Evolutionary conservation across 2,797 vertebrate species (phyloP).

Genomic region (Cryptoprocta ferox): DNA sequence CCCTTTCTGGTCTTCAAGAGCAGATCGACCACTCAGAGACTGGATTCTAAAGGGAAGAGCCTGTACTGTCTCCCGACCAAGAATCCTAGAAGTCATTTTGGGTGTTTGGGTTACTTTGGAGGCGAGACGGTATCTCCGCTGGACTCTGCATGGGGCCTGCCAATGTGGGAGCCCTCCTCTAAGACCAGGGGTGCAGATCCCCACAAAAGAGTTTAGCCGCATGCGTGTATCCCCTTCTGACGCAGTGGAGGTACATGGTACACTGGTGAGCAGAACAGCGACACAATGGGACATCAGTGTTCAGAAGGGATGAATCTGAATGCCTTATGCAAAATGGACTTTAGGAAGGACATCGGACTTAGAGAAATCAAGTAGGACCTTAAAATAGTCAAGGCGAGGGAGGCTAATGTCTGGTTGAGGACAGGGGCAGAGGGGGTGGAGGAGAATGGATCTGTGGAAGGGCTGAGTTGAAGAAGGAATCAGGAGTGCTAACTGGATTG

Average conservation of each 20-base stretch:
- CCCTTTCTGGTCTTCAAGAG: neutral
- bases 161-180: neutral
- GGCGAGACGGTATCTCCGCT: neutral
- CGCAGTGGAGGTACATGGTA: neutral
- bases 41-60: neutral
- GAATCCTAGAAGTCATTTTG: neutral
- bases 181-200: neutral
- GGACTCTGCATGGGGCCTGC: neutral
- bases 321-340: neutral
- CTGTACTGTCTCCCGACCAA: neutral
- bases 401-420: neutral
- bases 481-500: neutral
- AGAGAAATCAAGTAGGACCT: neutral
- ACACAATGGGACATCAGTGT: neutral
- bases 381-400: neutral
- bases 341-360: neutral
- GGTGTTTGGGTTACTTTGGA: neutral
- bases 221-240: neutral
- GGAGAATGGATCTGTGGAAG: neutral
- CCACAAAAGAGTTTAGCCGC: neutral
- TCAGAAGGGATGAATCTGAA: conserved; percentile 9
- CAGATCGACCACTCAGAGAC: neutral
- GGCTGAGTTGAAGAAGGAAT: neutral
- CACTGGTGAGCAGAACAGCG: neutral
- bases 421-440: neutral